Evolutionary conservation across 1,140 invertebrate genomes (phyloP), one percentile per base, ranked within the genome.

Genomic region (Amyelois transitella): DNA sequence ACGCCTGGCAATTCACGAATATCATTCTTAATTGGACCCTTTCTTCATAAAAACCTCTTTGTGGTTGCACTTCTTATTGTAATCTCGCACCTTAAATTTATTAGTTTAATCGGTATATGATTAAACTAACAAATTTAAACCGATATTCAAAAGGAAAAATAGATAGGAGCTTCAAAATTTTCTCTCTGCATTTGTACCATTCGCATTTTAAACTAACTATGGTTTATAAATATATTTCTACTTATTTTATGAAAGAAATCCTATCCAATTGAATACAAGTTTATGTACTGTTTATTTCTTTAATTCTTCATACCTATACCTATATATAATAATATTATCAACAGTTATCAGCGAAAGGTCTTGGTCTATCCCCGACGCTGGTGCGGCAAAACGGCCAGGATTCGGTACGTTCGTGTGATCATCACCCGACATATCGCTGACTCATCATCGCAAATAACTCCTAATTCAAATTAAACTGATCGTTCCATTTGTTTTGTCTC

Each of bases 331-430:
- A 69, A 60, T 71, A 63, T 72, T 64, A 61, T 58, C 66, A 58
- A 63, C 80, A 86, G 82, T 71, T 72, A 65, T 66, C 80, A 62
- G 69, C 78, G 63, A 86, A 86, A 72, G 80, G 82, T 71, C 73
- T 86, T 78, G 67, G 73, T 62, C 58, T 80, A 61, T 75, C 80
- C 52, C 80, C 82, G 57, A 76, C 75, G 56, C 69, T 72, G 60
- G 64, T 69, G 58, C 69, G 78, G 53, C 78, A 70, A 14, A 58
- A 63, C 59, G 54, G 63, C 19, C 57, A 62, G 38, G 25, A 73
- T 48, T 66, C 78, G 82, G 82, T 86, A 86, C 69, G 82, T 86
- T 57, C n/a, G 60, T 63, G 69, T 57, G 67, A 38, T 14, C 32
- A 38, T 8, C 12, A n/a, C 32, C n/a, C 8, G 5, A 14, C 32